These are phyloP conservation scores for Rhizoglyphus robini DNA, from an alignment of 1,140 invertebrate species.

Conservation along the genomic window DNA sequence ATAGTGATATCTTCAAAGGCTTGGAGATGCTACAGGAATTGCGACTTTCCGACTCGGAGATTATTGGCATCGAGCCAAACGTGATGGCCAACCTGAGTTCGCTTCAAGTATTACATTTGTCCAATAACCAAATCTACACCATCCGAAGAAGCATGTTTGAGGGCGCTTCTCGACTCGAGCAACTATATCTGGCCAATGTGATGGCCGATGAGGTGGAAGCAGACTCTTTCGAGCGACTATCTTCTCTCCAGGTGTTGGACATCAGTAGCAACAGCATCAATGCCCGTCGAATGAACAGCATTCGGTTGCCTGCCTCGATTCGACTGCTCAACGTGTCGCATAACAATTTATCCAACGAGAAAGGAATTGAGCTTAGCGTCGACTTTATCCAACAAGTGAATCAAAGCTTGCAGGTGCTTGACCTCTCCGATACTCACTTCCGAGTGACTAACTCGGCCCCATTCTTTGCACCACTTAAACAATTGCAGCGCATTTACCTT, in stretches of 20 bases:
- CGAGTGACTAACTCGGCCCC: background rate
- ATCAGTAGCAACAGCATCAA: slow-evolving; percentile 53
- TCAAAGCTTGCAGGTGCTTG: background rate
- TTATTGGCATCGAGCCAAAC: slow-evolving; percentile 41
- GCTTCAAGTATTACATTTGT: slow-evolving; percentile 45
- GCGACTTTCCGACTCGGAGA: slow-evolving; percentile 44
- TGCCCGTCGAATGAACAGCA: slow-evolving; percentile 22
- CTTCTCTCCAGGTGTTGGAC: slow-evolving; percentile 52
- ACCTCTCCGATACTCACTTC: slow-evolving; percentile 18
- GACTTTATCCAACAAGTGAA: slow-evolving; percentile 13
- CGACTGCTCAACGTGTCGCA: slow-evolving; percentile 38
- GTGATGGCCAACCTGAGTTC: slow-evolving; percentile 45
- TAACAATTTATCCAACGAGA: slow-evolving; percentile 32
- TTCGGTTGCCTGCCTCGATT: slow-evolving; percentile 23
- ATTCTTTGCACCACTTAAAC: slow-evolving; percentile 38
- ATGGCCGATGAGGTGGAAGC: slow-evolving; percentile 46
- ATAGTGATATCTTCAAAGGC: slow-evolving; percentile 40
- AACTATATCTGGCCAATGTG: slow-evolving; percentile 45
- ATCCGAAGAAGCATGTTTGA: slow-evolving; percentile 41
- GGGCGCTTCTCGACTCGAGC: slow-evolving; percentile 42
- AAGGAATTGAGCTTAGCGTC: slow-evolving; percentile 3
- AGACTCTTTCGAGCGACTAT: slow-evolving; percentile 48
- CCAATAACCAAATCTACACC: slow-evolving; percentile 41
- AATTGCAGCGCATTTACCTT: slow-evolving; percentile 53
- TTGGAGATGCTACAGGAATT: slow-evolving; percentile 52